Evolutionary conservation across 2,797 vertebrate genomes (phyloP), one percentile per base, ranked within the genome.

Genomic region (Allochrocebus solatus): DNA sequence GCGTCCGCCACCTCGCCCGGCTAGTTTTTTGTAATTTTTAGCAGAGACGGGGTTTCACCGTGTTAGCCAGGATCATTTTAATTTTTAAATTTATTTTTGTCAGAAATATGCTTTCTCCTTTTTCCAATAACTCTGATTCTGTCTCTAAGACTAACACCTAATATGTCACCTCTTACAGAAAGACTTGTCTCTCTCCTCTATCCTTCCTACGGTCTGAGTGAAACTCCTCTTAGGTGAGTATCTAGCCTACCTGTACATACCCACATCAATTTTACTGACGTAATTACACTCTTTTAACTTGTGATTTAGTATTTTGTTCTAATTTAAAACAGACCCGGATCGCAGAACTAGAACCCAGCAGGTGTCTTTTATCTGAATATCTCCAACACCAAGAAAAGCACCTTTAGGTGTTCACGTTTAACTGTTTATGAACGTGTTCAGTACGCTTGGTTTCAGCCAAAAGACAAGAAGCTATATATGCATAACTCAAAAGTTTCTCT

Each of bases 321-420:
- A 70, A 24, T 43, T 93, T 67, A 81, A 93, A 90, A 85, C 17
- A 67, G 16, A 90, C 43, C 85, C 28, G 13, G 55, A 48, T 55
- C 24, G 19, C 74, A 78, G 48, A 91, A 30, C 7, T 75, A 22
- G 26, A 95, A 93, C 36, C 16, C 8, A 16, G 4, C 26, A 82
- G 53, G 46, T 59, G 6, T 92, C 14, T 36, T 80, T 92, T 39
- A 75, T 55, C 48, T 79, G 61, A 91, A 53, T 76, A 46, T 76
- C 33, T 89, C 64, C 19, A 83, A 79, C 19, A 94, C 10, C 33
- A 78, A 46, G 26, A 4, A 43, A 55, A 92, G 46, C 72, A 53
- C 4, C 33, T 61, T 64, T 67, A 64, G 26, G 19, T 93, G 3
- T 67, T 67, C 9, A 46, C 17, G 8, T 91, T 46, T 36, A 76